Conservation (phyloP, 2,113 vertebrate genomes). For the Phainopepla nitens region DNA sequence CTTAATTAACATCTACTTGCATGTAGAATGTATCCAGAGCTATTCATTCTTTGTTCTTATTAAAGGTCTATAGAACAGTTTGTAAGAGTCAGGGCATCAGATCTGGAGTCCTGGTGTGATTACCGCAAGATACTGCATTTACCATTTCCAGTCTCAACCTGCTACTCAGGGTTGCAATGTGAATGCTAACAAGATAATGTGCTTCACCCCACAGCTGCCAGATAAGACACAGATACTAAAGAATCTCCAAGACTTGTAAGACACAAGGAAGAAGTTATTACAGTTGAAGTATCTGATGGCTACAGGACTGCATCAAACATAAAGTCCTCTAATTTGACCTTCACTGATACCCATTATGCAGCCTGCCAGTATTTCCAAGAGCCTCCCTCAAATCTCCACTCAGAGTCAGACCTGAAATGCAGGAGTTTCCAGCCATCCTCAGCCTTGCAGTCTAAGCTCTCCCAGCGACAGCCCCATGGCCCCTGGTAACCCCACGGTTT, state of each 20-base stretch:
- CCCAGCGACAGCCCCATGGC: constrained; percentile 48
- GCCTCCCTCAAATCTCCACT: background rate
- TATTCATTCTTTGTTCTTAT: background rate
- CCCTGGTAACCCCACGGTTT: constrained; percentile 62
- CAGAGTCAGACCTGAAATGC: background rate
- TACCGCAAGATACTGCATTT: background rate
- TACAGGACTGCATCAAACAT: background rate
- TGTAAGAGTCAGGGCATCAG: background rate
- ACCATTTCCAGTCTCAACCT: constrained; percentile 16
- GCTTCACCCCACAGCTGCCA: background rate
- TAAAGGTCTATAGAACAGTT: background rate
- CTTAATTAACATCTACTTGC: background rate
- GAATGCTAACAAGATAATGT: background rate
- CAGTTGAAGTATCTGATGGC: background rate
- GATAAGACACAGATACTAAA: background rate
- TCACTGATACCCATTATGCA: background rate
- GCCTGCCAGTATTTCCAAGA: background rate
- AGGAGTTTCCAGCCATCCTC: background rate
- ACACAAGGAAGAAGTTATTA: background rate
- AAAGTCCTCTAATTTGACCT: background rate
- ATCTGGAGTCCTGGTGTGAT: background rate
- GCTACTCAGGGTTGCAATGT: background rate
- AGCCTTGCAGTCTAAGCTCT: background rate
- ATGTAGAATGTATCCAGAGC: background rate
- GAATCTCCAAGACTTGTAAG: background rate